phyloP scores from a whole-genome alignment of 2,888 invertebrate species.

The Cantharis nigra region DNA sequence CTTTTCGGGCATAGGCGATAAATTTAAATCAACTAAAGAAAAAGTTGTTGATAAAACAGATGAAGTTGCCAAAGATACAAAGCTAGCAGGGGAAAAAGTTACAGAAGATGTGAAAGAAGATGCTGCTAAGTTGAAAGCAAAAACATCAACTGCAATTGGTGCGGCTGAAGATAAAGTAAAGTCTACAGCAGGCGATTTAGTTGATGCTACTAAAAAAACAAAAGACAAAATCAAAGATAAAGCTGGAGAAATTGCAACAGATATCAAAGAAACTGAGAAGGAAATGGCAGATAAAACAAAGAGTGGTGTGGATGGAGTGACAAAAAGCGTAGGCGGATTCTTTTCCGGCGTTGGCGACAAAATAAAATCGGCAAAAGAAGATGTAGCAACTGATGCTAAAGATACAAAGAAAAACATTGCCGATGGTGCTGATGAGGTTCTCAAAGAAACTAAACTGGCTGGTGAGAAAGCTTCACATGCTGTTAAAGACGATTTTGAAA shows the following conservation, averaged over 20 bases:
- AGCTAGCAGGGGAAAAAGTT: background rate
- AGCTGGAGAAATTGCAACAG: conserved; percentile 5
- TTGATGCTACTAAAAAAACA: conserved; percentile 17
- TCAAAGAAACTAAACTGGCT: background rate
- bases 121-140: too few species aligned
- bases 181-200: conserved; percentile 10
- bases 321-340: background rate
- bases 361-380: background rate
- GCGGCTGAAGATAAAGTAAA: background rate
- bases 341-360: background rate
- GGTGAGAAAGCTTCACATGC: conserved; percentile 17
- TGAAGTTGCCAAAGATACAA: background rate
- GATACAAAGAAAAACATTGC: conserved; percentile 6
- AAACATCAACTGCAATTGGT: too few species aligned
- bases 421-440: background rate
- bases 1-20: conserved; percentile 26
- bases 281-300: background rate
- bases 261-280: background rate
- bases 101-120: too few species aligned
- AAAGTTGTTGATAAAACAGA: conserved; percentile 2
- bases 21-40: conserved; percentile 9
- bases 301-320: background rate
- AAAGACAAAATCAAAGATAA: conserved; percentile 10
- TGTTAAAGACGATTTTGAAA: conserved; percentile 16
- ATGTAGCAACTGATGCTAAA: background rate